Evolutionary conservation across 2,888 invertebrate genomes (phyloP).

Genomic region (Pemphredon lugubris): DNA sequence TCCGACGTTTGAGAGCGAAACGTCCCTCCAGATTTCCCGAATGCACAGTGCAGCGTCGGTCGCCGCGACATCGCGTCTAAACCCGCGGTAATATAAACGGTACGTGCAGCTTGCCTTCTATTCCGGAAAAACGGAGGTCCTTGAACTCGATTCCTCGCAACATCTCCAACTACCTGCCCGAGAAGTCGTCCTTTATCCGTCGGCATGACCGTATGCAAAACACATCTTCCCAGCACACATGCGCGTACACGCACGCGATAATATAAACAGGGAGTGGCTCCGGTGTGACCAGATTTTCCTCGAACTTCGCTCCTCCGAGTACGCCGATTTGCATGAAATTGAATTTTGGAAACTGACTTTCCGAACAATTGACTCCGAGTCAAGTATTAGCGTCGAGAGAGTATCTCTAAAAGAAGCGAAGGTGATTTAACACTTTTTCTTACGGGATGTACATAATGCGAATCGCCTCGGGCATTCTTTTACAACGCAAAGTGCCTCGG

Average conservation of each 20-base stretch:
- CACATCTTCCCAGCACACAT: conserved; percentile 16
- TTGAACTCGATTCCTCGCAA: conserved; percentile 51
- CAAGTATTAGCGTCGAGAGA: not conserved
- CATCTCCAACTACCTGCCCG: conserved; percentile 41
- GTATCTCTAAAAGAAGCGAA: too few relatives aligned
- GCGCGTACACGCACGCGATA: conserved; percentile 9
- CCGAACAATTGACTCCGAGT: too few relatives aligned
- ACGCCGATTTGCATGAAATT: conserved; percentile 31
- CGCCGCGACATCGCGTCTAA: conserved; percentile 10
- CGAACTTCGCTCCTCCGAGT: conserved; percentile 12
- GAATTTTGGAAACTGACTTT: conserved; percentile 11
- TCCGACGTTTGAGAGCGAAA: not conserved
- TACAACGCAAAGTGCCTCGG: not conserved
- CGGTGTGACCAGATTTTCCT: conserved; percentile 18
- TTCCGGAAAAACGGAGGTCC: conserved; percentile 55
- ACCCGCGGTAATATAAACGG: conserved; percentile 25
- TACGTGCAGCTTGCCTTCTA: conserved; percentile 35
- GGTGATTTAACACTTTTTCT: not conserved
- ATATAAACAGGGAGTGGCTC: conserved; percentile 42
- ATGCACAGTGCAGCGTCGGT: not conserved
- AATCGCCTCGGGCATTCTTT: not conserved
- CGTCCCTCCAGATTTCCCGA: conserved; percentile 19
- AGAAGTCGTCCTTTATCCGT: conserved; percentile 44
- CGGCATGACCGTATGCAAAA: conserved; percentile 32
- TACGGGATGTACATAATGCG: not conserved